Base-by-base conservation (phyloP, 2,888 invertebrate species). In the Drosophila macrothrix region DNA sequence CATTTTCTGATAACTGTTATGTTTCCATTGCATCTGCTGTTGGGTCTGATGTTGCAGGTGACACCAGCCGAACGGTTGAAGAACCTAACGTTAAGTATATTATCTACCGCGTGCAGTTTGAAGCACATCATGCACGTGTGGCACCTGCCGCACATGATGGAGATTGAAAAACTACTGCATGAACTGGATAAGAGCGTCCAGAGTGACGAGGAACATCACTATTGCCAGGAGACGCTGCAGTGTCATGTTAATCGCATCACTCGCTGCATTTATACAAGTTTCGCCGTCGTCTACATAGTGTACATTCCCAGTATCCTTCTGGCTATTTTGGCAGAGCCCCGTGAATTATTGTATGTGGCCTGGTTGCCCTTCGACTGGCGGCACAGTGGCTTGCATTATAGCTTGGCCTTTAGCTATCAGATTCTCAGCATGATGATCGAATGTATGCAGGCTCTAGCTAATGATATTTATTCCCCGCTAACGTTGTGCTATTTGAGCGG, bases 361-460 rank as follows among this genome's bases (percentile, higher is more conserved):
- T 90, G 83, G 64, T 66, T 83, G 9, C 88, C 88, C 0, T 90
- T 88, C 10, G 59, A 90, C 22, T 77, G 76, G 75, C 58, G 16
- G 0, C 4, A 7, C 7, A 76, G 37, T 28, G 25, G 12, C 4
- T 29, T 22, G 0, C 5, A 19, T 1, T 85, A 53, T 25, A 37
- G 29, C 2, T 0, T 74, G 10, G 75, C 72, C 14, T 12, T 77
- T 9, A 35, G 55, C 25, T 90, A 71, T 46, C 88, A 90, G 61
- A 4, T 54, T 0, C 0, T 67, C 0, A 6, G 74, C 54, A 19
- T 88, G 0, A 0, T 64, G 0, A 4, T 43, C 0, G 72, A 71
- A 3, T 59, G 67, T 4, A 0, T 76, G 1, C 76, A 80, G 43
- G 90, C 58, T 4, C 3, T 90, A 12, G 37, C 59, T 16, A 86